Conservation (phyloP, 2,113 vertebrate species). For the Sinocyclocheilus anophthalmus region DNA sequence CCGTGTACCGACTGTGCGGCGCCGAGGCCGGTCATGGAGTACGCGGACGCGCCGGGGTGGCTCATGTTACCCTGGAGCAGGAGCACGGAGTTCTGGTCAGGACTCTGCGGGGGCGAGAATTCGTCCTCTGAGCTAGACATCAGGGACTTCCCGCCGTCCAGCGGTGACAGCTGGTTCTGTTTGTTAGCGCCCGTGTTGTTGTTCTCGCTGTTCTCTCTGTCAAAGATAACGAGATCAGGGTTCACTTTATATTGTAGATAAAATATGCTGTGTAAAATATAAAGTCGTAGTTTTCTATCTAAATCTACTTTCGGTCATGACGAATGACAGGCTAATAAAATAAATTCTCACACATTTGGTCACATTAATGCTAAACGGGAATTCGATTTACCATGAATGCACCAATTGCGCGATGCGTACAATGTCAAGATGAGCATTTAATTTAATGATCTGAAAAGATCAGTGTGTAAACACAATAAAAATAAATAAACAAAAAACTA, state of each 20-base stretch:
- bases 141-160: constrained; percentile 96
- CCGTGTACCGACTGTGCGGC: constrained; percentile 86
- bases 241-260: not conserved
- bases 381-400: too few species aligned
- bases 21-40: constrained; percentile 87
- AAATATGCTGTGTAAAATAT: not conserved
- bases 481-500: too few species aligned
- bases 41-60: constrained; percentile 90
- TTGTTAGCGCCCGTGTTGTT: constrained; percentile 96
- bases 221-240: not conserved
- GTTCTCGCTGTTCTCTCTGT: constrained; percentile 98
- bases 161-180: constrained; percentile 96
- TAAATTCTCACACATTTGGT: not conserved
- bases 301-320: too few species aligned
- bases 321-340: not conserved
- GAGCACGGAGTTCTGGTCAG: constrained; percentile 97
- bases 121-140: constrained; percentile 99
- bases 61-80: constrained; percentile 93
- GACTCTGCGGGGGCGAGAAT: constrained; percentile 97
- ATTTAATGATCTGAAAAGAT: not conserved
- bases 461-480: too few species aligned
- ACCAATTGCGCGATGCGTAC: too few species aligned
- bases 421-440: too few species aligned
- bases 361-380: too few species aligned
- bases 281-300: not conserved